Base-by-base conservation (phyloP, 1,140 invertebrate species). In the Marisa cornuarietis region DNA sequence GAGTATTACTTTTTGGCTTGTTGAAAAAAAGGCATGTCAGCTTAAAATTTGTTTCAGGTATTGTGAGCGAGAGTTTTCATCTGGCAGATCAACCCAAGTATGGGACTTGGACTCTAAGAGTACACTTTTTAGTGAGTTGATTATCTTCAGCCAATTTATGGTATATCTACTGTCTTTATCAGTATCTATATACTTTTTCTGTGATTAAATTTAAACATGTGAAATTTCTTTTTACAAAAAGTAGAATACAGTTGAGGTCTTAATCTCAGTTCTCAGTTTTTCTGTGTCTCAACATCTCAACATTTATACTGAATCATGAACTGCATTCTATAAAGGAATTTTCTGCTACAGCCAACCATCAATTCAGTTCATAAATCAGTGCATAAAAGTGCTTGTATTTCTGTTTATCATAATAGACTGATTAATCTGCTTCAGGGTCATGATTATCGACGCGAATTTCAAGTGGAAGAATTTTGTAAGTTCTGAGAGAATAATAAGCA, bases 381-480 rank as follows among this genome's bases (percentile, higher is more conserved):
- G 6, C 0, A 6, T 42, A 42, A 6, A 42, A 42, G 31, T 42
- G 31, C 6, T 42, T 42, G n/a, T n/a, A n/a, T n/a, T n/a, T n/a
- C n/a, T n/a, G n/a, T n/a, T n/a, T n/a, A n/a, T n/a, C 31, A 42
- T 42, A 42, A 58, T 58, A 58, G 1, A 58, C 16, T 58, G 54
- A 58, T 58, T 58, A 1, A 18, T 58, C 16, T 18, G 71, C 85
- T 86, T 3, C 95, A 98, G 89, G 95, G 95, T 49, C 84, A 54
- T 96, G 97, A 91, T 91, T 95, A 68, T 95, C 95, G 96, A 87
- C 94, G 95, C 69, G 93, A 93, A 20, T 98, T 98, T 90, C 88
- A 94, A 8, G 96, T 99, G 0, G 96, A 98, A 90, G 96, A 98
- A 92, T 98, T 97, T 91, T 98, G 98, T 92, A 96, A 97, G 95